These are phyloP conservation scores for Chloroceryle aenea DNA, from an alignment of 2,113 vertebrate genomes.

Conservation along the genomic window DNA sequence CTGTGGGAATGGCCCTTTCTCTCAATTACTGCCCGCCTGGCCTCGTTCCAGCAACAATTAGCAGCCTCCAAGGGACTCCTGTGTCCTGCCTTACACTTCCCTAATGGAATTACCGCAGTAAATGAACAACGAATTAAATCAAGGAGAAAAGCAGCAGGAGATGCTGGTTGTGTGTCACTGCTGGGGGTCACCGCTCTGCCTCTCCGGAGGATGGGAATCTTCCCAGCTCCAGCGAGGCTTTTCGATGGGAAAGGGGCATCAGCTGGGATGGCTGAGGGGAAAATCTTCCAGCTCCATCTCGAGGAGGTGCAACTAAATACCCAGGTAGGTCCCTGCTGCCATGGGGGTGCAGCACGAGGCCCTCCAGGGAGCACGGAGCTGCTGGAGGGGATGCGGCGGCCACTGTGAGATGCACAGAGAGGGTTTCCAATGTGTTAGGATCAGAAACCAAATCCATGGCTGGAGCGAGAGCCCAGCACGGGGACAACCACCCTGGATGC, in stretches of 20 bases:
- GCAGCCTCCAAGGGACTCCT: background rate
- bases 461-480: background rate
- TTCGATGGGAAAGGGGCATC: background rate
- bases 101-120: background rate
- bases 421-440: rapidly evolving
- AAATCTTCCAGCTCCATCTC: rapidly evolving
- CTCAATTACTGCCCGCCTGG: background rate
- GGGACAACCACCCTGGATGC: background rate
- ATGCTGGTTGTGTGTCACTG: background rate
- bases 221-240: background rate
- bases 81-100: background rate
- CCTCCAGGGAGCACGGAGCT: rapidly evolving
- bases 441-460: background rate
- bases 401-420: rapidly evolving
- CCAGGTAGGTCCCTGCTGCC: background rate
- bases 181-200: background rate
- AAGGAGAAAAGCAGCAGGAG: background rate
- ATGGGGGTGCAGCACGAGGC: rapidly evolving
- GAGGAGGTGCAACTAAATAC: too few species aligned
- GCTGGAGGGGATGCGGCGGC: background rate
- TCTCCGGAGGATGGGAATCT: background rate
- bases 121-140: constrained; percentile 21
- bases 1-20: background rate
- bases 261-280: background rate
- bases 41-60: constrained; percentile 8